phyloP scores from a whole-genome alignment of 1,140 invertebrate genomes.

The Drosophila mauritiana region DNA sequence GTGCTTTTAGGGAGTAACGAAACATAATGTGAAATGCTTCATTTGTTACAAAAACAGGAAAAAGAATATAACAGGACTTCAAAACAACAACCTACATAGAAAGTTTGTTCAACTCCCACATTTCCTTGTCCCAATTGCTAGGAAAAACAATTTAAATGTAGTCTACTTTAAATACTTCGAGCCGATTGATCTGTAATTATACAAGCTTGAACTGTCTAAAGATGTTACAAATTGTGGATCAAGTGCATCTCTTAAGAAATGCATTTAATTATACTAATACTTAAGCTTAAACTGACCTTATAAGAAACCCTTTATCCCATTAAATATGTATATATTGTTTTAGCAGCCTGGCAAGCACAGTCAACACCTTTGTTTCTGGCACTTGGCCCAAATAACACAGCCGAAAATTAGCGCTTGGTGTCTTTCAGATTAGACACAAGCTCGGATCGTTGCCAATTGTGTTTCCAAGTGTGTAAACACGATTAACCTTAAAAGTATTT shows the following conservation, averaged over 20 bases:
- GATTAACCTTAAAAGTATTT: slow-evolving; percentile 53
- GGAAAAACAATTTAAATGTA: not conserved
- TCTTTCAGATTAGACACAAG: slow-evolving; percentile 58
- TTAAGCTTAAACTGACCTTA: not conserved
- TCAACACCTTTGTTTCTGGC: slow-evolving; percentile 21
- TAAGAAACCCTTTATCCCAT: not conserved
- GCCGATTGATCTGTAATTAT: not conserved
- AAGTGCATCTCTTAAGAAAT: too few relatives aligned
- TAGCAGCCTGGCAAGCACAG: slow-evolving; percentile 8
- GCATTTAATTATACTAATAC: not conserved
- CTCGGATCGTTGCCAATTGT: slow-evolving; percentile 57
- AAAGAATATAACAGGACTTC: slow-evolving; percentile 17
- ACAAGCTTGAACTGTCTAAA: too few relatives aligned
- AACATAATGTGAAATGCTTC: slow-evolving; percentile 59
- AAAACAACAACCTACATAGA: slow-evolving; percentile 35
- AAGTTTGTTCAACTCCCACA: slow-evolving; percentile 39
- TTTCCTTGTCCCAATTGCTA: not conserved
- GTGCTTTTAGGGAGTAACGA: slow-evolving; percentile 54
- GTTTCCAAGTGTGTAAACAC: slow-evolving; percentile 68
- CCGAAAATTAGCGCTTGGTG: slow-evolving; percentile 62
- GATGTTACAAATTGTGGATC: too few relatives aligned
- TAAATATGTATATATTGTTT: not conserved
- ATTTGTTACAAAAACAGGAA: slow-evolving; percentile 48
- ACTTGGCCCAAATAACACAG: slow-evolving; percentile 37
- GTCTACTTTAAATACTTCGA: too few relatives aligned